phyloP scores from a whole-genome alignment of 2,888 invertebrate species.

The Synanthedon tipuliformis region DNA sequence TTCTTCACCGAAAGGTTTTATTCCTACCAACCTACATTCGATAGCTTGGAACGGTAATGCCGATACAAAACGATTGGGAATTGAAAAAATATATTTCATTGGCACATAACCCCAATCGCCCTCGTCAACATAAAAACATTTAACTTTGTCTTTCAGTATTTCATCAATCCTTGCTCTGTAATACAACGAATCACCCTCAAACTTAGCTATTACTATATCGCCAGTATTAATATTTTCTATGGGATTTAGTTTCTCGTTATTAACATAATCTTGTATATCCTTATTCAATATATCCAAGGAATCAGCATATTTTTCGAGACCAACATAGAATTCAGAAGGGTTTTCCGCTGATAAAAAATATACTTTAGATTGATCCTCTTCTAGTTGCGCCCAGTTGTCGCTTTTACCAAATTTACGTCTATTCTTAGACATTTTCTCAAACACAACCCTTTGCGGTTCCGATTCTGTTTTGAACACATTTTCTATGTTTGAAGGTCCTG shows the following conservation, averaged over 20 bases:
- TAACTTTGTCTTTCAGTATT: slow-evolving; percentile 37
- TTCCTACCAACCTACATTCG: slow-evolving; percentile 70
- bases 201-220: slow-evolving; percentile 62
- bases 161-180: slow-evolving; percentile 57
- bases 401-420: neutral
- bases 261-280: slow-evolving; percentile 45
- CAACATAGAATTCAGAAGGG: slow-evolving; percentile 62
- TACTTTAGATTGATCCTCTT: slow-evolving; percentile 43
- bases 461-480: neutral
- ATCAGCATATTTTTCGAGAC: slow-evolving; percentile 52
- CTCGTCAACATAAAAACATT: slow-evolving; percentile 74
- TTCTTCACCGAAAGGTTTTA: slow-evolving; percentile 47
- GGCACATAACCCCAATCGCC: slow-evolving; percentile 65
- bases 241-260: slow-evolving; percentile 19
- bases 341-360: slow-evolving; percentile 49
- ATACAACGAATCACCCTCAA: slow-evolving; percentile 46
- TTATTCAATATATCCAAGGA: slow-evolving; percentile 39
- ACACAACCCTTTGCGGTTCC: neutral
- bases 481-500: neutral
- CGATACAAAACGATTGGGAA: slow-evolving; percentile 58
- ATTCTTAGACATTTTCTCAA: neutral
- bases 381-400: slow-evolving; percentile 60
- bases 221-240: slow-evolving; percentile 30
- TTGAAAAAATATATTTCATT: slow-evolving; percentile 43
- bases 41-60: slow-evolving; percentile 75